A percentile compares a stretch with the other conserved stretches of the same genome.
Evolutionary conservation across 2,888 invertebrate genomes (phyloP).

Genomic region (Hypomecis atomaria): DNA sequence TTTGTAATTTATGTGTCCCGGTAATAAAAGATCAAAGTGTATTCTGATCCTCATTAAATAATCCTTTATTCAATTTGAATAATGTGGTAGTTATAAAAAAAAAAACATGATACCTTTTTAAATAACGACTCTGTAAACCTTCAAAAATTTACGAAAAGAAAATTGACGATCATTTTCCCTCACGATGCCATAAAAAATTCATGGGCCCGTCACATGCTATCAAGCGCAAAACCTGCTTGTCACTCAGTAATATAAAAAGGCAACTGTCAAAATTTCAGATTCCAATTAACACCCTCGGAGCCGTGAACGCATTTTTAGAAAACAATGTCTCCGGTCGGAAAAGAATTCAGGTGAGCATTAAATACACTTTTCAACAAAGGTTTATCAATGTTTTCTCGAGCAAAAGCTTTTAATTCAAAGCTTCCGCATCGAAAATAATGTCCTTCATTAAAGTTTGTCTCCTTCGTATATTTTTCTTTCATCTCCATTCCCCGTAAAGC

Average conservation of each 20-base stretch:
- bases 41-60: no score
- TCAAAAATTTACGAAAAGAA: no score
- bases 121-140: no score
- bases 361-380: constrained; percentile 21
- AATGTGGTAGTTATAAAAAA: no score
- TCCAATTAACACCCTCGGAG: constrained; percentile 87
- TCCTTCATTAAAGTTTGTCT: constrained; percentile 31
- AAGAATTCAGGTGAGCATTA: constrained; percentile 62
- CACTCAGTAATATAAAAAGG: constrained; percentile 4
- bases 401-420: constrained; percentile 37
- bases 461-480: constrained; percentile 24
- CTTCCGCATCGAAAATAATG: constrained; percentile 28
- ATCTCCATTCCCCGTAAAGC: constrained; percentile 24
- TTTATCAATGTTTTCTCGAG: constrained; percentile 30
- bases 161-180: no score
- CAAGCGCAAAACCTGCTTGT: constrained; percentile 1
- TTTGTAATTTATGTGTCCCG: no score
- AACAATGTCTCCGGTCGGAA: constrained; percentile 75
- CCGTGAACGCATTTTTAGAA: constrained; percentile 86
- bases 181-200: not conserved
- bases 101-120: no score
- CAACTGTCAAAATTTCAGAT: constrained; percentile 77
- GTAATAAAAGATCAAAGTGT: no score
- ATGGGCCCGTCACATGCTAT: not conserved
- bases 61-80: no score